These are phyloP conservation scores for Apotomis turbidana DNA, from an alignment of 2,888 invertebrate species.

Conservation along the genomic window DNA sequence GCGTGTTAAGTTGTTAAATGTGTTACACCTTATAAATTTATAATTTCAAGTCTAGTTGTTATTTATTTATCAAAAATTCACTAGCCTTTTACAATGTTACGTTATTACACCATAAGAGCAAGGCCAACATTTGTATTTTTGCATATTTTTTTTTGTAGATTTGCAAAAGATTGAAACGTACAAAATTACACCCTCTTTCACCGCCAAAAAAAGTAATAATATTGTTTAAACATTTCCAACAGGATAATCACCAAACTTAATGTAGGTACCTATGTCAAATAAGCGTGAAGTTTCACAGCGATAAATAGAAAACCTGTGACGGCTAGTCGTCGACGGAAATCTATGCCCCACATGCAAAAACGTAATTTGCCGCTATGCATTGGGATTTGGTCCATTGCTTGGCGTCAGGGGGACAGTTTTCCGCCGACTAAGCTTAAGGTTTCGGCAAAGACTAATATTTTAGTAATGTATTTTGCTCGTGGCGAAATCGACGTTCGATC, in stretches of 20 bases:
- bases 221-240: background rate
- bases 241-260: background rate
- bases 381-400: too few species aligned
- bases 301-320: slow-evolving; percentile 1
- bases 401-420: too few species aligned
- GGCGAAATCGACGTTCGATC: slow-evolving; percentile 54
- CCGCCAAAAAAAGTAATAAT: slow-evolving; percentile 16
- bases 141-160: slow-evolving; percentile 54
- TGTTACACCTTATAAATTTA: slow-evolving; percentile 71
- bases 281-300: slow-evolving; percentile 9
- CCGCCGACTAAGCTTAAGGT: background rate
- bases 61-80: slow-evolving; percentile 82
- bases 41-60: slow-evolving; percentile 78
- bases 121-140: slow-evolving; percentile 62
- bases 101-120: slow-evolving; percentile 76
- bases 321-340: too few species aligned
- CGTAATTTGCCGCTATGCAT: too few species aligned
- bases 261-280: background rate
- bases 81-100: slow-evolving; percentile 82
- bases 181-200: slow-evolving; percentile 38
- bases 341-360: too few species aligned
- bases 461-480: slow-evolving; percentile 42
- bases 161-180: slow-evolving; percentile 58
- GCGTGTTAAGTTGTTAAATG: slow-evolving; percentile 55
- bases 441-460: slow-evolving; percentile 24